Evolutionary conservation across 2,888 invertebrate genomes (phyloP).

Genomic region (Lycocerus yunnanus): DNA sequence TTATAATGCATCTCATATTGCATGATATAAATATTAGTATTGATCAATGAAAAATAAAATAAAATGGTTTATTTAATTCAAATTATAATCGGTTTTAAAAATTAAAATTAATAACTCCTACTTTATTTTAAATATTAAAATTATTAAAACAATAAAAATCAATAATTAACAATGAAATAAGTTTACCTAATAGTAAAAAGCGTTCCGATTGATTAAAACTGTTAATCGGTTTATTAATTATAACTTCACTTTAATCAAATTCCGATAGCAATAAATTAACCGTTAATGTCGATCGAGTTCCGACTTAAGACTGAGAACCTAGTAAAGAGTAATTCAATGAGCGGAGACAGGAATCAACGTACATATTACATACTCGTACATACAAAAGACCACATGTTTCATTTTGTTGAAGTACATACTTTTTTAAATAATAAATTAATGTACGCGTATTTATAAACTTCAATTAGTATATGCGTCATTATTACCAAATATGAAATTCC

Average conservation of each 20-base stretch:
- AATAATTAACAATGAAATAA: too few relatives aligned
- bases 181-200: not conserved
- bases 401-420: not conserved
- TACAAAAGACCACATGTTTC: constrained; percentile 10
- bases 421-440: not conserved
- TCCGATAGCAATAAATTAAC: constrained; percentile 5
- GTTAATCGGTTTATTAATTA: not conserved
- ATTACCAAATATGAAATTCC: not conserved
- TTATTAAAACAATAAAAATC: not conserved
- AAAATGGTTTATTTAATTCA: not conserved
- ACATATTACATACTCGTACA: not conserved
- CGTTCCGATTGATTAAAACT: not conserved
- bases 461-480: not conserved
- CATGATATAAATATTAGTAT: not conserved
- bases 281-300: constrained; percentile 11
- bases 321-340: constrained; percentile 5
- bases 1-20: not conserved
- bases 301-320: constrained; percentile 14
- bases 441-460: not conserved
- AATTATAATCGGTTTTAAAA: not conserved
- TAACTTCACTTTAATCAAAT: not conserved
- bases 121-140: not conserved
- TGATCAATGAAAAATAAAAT: not conserved
- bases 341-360: constrained; percentile 2
- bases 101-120: not conserved